Percentiles rank a stretch among this genome's conserved stretches.
These are phyloP conservation scores for Oscheius myriophilus DNA, from an alignment of 2,888 invertebrate species.

Conservation along the genomic window DNA sequence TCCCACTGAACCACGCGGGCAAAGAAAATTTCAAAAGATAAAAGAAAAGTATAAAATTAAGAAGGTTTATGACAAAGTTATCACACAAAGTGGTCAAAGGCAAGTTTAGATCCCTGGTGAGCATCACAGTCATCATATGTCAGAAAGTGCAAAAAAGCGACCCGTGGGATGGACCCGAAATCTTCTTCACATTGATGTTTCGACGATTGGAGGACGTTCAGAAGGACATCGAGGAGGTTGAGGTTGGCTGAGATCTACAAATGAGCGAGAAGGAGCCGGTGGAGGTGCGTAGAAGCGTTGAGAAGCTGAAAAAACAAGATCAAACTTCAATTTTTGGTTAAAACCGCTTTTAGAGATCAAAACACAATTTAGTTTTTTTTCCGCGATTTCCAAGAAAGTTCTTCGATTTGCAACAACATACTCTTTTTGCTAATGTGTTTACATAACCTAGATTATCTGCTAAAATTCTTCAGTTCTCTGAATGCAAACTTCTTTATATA, in stretches of 20 bases:
- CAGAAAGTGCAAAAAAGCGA: constrained; percentile 1
- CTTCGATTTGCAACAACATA: no score
- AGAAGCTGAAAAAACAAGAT: constrained; percentile 9
- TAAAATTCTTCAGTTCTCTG: no score
- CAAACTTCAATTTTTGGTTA: no score
- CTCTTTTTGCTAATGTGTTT: no score
- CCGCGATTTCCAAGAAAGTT: no score
- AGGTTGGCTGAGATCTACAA: constrained; percentile 30
- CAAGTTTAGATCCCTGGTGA: constrained; percentile 16
- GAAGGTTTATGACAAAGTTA: neutral
- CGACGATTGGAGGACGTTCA: constrained; percentile 25
- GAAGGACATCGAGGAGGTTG: constrained; percentile 11
- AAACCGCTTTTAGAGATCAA: no score
- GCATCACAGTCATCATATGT: constrained; percentile 14
- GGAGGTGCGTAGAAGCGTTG: constrained; percentile 21
- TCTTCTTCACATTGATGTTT: constrained; percentile 18
- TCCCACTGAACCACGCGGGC: constrained; percentile 1
- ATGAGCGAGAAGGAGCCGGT: constrained; percentile 21
- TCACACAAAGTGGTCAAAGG: constrained; percentile 16
- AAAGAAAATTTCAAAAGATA: no score
- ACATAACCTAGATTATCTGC: no score
- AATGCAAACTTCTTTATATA: no score
- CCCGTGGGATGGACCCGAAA: constrained; percentile 21
- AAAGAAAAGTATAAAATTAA: neutral
- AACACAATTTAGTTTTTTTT: no score